These are phyloP conservation scores for Archegozetes longisetosus DNA, from an alignment of 1,140 invertebrate species.

Conservation along the genomic window DNA sequence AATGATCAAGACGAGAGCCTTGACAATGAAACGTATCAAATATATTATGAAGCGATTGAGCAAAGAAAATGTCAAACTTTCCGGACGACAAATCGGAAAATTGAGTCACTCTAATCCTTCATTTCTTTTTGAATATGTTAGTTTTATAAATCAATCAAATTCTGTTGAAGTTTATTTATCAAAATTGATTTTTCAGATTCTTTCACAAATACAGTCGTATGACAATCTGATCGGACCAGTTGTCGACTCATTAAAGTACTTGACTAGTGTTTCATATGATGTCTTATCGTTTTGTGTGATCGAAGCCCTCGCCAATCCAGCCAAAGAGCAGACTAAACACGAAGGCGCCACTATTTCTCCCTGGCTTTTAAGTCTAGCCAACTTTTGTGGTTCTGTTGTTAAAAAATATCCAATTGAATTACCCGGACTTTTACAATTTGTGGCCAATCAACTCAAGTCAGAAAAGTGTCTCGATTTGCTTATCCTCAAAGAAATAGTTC, in stretches of 20 bases:
- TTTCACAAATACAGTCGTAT: slow-evolving; percentile 87
- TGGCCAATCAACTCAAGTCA: slow-evolving; percentile 89
- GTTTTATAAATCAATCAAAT: slow-evolving; percentile 17
- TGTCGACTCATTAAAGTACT: slow-evolving; percentile 92
- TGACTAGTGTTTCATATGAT: slow-evolving; percentile 90
- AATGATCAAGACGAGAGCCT: slow-evolving; percentile 59
- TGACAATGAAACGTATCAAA: slow-evolving; percentile 77
- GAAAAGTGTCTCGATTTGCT: slow-evolving; percentile 88
- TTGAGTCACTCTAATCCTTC: slow-evolving; percentile 87
- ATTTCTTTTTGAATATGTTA: slow-evolving; percentile 88
- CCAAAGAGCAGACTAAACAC: slow-evolving; percentile 56
- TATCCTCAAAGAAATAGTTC: slow-evolving; percentile 91
- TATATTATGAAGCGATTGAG: slow-evolving; percentile 94
- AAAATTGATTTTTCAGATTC: slow-evolving; percentile 34
- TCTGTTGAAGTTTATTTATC: neutral
- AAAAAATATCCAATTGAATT: slow-evolving; percentile 96
- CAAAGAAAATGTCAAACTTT: slow-evolving; percentile 95
- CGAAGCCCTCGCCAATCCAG: slow-evolving; percentile 57
- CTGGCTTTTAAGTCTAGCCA: slow-evolving; percentile 72
- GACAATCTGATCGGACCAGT: slow-evolving; percentile 92
- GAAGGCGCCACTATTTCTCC: slow-evolving; percentile 83
- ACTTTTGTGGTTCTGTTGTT: slow-evolving; percentile 85
- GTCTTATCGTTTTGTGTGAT: slow-evolving; percentile 89
- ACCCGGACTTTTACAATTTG: slow-evolving; percentile 84
- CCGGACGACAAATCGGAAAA: slow-evolving; percentile 88